Conservation (phyloP, 2,888 invertebrate genomes). For the Trissolcus japonicus region DNA sequence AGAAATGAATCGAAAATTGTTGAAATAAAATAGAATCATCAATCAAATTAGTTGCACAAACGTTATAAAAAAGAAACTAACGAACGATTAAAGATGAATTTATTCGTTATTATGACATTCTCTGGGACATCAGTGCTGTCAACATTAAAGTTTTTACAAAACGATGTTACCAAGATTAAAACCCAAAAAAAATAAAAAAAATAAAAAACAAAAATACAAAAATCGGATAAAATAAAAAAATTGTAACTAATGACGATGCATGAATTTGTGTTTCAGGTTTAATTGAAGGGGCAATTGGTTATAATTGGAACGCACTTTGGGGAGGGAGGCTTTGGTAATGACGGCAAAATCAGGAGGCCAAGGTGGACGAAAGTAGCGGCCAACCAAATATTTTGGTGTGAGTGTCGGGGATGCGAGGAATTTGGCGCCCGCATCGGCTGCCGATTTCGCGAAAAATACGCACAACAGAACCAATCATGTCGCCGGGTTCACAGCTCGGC, state of each 20-base stretch:
- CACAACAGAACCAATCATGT: slow-evolving; percentile 46
- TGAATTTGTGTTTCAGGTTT: slow-evolving; percentile 7
- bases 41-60: too few species aligned
- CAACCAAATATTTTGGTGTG: slow-evolving; percentile 10
- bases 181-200: too few species aligned
- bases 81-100: too few species aligned
- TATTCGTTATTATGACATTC: too few species aligned
- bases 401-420: slow-evolving; percentile 14
- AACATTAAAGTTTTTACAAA: too few species aligned
- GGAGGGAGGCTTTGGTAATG: slow-evolving; percentile 64
- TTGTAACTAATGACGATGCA: not conserved
- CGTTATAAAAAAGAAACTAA: too few species aligned
- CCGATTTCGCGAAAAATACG: slow-evolving; percentile 48
- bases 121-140: too few species aligned
- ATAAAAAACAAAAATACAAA: too few species aligned
- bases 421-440: slow-evolving; percentile 15
- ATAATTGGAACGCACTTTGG: not conserved
- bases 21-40: too few species aligned
- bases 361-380: slow-evolving; percentile 45
- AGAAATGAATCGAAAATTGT: too few species aligned
- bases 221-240: not conserved
- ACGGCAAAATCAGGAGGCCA: slow-evolving; percentile 71
- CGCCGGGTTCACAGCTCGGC: slow-evolving; percentile 42
- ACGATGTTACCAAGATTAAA: too few species aligned
- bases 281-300: not conserved